Conservation (phyloP, 1,140 invertebrate genomes). For the Chrysomallon squamiferum region DNA sequence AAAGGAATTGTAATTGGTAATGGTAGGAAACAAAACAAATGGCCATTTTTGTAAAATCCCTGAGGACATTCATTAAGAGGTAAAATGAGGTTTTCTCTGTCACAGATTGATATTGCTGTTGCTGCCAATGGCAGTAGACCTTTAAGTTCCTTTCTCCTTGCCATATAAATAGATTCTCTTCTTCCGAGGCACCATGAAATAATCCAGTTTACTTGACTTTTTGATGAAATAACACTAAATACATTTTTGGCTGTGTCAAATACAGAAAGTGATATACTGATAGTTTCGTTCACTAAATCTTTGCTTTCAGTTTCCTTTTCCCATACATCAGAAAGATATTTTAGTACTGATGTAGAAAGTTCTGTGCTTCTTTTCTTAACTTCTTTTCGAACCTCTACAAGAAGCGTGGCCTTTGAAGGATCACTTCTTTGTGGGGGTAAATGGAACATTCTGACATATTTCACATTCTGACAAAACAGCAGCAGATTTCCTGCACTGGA, state of each 20-base stretch:
- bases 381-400: not conserved
- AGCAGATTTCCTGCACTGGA: constrained; percentile 40
- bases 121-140: constrained; percentile 30
- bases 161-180: not conserved
- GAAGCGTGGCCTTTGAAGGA: not conserved
- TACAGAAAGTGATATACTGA: not conserved
- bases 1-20: constrained; percentile 20
- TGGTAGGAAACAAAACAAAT: constrained; percentile 37
- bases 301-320: not conserved
- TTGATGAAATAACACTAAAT: not conserved
- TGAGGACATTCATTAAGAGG: not conserved
- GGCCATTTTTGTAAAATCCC: constrained; percentile 9
- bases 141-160: not conserved
- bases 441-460: constrained; percentile 43
- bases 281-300: not conserved
- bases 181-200: constrained; percentile 31
- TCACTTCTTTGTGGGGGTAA: constrained; percentile 9
- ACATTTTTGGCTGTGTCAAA: not conserved
- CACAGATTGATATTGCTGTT: constrained; percentile 13
- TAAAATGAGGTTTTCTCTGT: not conserved
- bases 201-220: constrained; percentile 14
- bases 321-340: not conserved
- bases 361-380: not conserved
- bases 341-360: not conserved
- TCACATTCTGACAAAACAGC: constrained; percentile 55